Conservation (phyloP, 37 sponge, comb jelly and placozoan species). For the Mnemiopsis leidyi region DNA sequence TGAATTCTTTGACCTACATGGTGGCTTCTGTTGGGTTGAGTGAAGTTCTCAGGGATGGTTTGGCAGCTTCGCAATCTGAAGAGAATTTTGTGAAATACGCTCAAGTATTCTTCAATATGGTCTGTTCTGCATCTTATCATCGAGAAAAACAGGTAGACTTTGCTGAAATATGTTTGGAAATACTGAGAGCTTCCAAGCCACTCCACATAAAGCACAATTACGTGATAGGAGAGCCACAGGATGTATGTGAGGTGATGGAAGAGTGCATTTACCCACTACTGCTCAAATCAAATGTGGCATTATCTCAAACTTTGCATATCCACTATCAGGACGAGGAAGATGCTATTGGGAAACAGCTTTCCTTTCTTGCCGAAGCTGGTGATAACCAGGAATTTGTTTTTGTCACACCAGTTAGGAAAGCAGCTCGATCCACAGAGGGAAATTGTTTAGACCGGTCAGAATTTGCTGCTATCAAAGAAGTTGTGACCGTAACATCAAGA, state of each 20-base stretch:
- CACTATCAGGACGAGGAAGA: background rate
- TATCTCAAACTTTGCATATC: background rate
- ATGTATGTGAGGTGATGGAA: background rate
- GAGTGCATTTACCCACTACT: background rate
- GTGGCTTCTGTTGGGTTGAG: background rate
- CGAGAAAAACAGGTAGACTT: background rate
- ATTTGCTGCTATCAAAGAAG: background rate
- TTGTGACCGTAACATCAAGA: background rate
- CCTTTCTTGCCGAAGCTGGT: background rate
- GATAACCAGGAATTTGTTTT: background rate
- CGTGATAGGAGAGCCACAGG: background rate
- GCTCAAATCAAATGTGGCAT: background rate
- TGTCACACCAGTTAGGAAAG: background rate
- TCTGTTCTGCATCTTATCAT: background rate
- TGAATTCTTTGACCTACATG: background rate
- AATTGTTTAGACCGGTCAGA: background rate
- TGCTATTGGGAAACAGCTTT: background rate
- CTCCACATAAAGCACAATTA: background rate
- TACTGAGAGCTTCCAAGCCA: background rate
- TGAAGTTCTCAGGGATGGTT: background rate
- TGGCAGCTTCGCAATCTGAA: background rate
- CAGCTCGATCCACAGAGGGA: background rate
- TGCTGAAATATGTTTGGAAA: background rate
- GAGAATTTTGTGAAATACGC: background rate
- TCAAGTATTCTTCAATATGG: background rate